Evolutionary conservation across 2,888 invertebrate genomes (phyloP).

Genomic region (Holacanthella duospinosa): DNA sequence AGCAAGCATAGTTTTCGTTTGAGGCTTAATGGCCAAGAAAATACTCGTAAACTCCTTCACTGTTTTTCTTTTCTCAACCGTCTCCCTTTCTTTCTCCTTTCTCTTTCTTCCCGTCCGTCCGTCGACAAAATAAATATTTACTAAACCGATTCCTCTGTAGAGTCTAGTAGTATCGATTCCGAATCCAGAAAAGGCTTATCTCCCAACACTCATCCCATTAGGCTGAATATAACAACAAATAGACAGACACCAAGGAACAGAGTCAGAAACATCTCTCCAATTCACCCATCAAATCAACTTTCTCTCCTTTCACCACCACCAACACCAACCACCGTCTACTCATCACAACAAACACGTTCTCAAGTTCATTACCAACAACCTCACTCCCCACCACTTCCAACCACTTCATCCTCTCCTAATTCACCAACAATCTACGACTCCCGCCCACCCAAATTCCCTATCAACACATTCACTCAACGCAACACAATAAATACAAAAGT

Average conservation of each 20-base stretch:
- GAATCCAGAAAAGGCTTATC: slow-evolving; percentile 4
- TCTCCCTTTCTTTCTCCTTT: slow-evolving; percentile 5
- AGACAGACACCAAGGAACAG: background rate
- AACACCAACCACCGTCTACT: background rate
- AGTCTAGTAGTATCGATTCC: slow-evolving; percentile 25
- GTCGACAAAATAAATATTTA: slow-evolving; percentile 36
- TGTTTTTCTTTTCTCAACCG: slow-evolving; percentile 11
- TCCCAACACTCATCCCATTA: slow-evolving; percentile 2
- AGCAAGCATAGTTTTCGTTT: slow-evolving; percentile 35
- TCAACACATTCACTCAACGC: background rate
- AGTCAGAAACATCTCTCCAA: background rate
- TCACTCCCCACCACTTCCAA: background rate
- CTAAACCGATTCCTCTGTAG: slow-evolving; percentile 28
- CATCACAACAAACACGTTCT: background rate
- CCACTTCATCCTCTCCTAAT: background rate
- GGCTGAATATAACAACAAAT: background rate
- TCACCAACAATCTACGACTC: background rate
- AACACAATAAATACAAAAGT: background rate
- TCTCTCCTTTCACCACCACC: slow-evolving; percentile 1
- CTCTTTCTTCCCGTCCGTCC: slow-evolving; percentile 3
- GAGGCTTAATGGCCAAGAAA: slow-evolving; percentile 38
- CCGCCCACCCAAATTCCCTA: background rate
- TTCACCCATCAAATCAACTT: slow-evolving; percentile 4
- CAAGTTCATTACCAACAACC: background rate
- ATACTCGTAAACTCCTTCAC: slow-evolving; percentile 32